Evolutionary conservation across 2,888 invertebrate genomes (phyloP).

Genomic region (Liodrosophila aerea): DNA sequence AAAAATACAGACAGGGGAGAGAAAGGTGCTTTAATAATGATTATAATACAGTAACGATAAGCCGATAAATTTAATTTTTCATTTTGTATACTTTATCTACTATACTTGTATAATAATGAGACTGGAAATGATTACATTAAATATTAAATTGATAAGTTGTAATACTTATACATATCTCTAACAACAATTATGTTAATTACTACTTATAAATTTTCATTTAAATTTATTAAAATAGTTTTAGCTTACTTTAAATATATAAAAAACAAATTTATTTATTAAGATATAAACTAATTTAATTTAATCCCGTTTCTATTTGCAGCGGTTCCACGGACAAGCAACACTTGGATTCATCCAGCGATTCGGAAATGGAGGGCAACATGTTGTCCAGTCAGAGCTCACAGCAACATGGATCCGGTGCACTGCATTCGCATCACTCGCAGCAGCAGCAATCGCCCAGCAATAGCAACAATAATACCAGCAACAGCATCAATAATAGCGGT

Average conservation of each 20-base stretch:
- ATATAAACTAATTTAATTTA: background rate
- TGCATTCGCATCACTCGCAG: conserved; percentile 60
- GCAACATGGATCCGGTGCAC: conserved; percentile 53
- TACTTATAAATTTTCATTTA: too few species aligned
- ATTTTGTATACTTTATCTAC: too few species aligned
- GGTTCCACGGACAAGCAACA: conserved; percentile 83
- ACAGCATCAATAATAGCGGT: conserved; percentile 49
- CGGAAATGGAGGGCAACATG: conserved; percentile 82
- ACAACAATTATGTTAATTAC: too few species aligned
- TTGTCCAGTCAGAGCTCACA: conserved; percentile 78
- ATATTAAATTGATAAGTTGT: too few species aligned
- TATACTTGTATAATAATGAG: too few species aligned
- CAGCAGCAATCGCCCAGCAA: conserved; percentile 58
- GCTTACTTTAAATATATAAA: too few species aligned
- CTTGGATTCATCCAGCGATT: conserved; percentile 83
- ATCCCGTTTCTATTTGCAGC: conserved; percentile 48
- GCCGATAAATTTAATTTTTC: background rate
- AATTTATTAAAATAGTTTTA: too few species aligned
- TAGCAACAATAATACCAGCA: conserved; percentile 58
- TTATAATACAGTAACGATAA: too few species aligned
- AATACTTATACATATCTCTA: too few species aligned
- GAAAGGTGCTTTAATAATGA: background rate
- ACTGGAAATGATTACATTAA: too few species aligned
- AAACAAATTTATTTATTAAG: too few species aligned
- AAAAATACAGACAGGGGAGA: too few species aligned